Percentiles rank a stretch among this genome's conserved stretches.
Conservation (phyloP, 2,888 invertebrate species). For the Eledona agricola region DNA sequence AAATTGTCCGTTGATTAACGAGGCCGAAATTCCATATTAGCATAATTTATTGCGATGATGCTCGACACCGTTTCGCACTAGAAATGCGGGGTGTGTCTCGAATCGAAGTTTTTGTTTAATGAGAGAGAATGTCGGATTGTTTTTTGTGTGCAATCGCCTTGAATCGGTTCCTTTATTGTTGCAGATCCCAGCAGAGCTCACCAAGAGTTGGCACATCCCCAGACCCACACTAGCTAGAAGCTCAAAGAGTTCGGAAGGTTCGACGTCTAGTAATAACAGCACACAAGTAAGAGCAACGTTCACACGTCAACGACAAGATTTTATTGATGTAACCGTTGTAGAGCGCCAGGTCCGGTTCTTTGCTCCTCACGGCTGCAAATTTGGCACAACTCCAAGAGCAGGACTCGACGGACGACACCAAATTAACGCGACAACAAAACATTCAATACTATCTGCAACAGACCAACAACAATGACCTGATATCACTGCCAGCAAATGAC, state of each 20-base stretch:
- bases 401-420: conserved; percentile 40
- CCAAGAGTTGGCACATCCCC: conserved; percentile 81
- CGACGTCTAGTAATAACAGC: conserved; percentile 78
- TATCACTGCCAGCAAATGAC: conserved; percentile 28
- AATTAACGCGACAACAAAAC: conserved; percentile 54
- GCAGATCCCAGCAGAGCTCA: conserved; percentile 60
- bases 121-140: conserved; percentile 18
- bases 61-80: neutral
- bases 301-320: neutral
- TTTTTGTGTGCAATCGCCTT: neutral
- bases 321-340: conserved; percentile 60
- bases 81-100: too few species aligned
- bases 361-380: conserved; percentile 82
- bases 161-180: conserved; percentile 35
- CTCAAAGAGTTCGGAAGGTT: conserved; percentile 73
- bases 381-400: conserved; percentile 60
- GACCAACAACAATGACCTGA: conserved; percentile 39
- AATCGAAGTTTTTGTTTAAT: neutral
- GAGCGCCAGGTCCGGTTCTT: conserved; percentile 84
- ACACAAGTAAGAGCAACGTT: conserved; percentile 72
- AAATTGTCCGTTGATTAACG: conserved; percentile 28
- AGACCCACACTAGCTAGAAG: conserved; percentile 77
- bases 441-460: conserved; percentile 57
- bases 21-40: conserved; percentile 29
- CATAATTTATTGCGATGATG: conserved; percentile 11